Percentiles rank a stretch among this genome's conserved stretches.
phyloP scores from a whole-genome alignment of 1,140 invertebrate genomes.

The Spodoptera litura region DNA sequence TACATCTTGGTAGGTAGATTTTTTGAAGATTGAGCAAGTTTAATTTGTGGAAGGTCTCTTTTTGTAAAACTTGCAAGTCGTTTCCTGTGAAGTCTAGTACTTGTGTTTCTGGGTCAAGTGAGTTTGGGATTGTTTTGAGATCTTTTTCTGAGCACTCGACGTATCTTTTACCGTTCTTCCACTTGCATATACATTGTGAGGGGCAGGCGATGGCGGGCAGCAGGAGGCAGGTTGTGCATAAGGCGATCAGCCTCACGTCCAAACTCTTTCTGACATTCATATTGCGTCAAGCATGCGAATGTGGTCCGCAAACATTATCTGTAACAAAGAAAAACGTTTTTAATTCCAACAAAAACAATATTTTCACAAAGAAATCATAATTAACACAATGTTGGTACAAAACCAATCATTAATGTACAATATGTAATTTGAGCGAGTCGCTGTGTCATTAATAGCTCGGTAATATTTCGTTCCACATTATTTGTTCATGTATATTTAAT shows the following conservation, averaged over 20 bases:
- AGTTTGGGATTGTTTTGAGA: conserved; percentile 91
- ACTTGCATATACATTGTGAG: conserved; percentile 93
- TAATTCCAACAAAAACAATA: conserved; percentile 1
- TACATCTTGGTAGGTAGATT: conserved; percentile 92
- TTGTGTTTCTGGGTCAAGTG: conserved; percentile 95
- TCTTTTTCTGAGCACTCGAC: conserved; percentile 93
- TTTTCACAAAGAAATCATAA: neutral
- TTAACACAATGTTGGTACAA: neutral
- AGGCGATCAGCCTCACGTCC: conserved; percentile 78
- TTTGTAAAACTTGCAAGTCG: conserved; percentile 90
- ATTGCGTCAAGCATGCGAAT: conserved; percentile 75
- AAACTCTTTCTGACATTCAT: conserved; percentile 76
- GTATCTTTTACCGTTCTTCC: conserved; percentile 96
- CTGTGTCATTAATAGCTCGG: neutral
- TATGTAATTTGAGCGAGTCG: neutral
- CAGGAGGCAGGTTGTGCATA: conserved; percentile 78
- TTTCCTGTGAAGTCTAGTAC: conserved; percentile 95
- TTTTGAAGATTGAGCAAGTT: conserved; percentile 95
- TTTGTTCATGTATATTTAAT: conserved; percentile 30
- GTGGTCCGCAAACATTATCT: conserved; percentile 77
- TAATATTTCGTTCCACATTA: conserved; percentile 8
- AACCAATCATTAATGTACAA: conserved; percentile 6
- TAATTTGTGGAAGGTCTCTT: conserved; percentile 92
- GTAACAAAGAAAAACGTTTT: conserved; percentile 71
- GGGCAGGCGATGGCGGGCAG: conserved; percentile 88